Percentiles rank a stretch among this genome's conserved stretches.
Evolutionary conservation across 1,140 invertebrate genomes (phyloP).

Genomic region (Calliphora vicina): DNA sequence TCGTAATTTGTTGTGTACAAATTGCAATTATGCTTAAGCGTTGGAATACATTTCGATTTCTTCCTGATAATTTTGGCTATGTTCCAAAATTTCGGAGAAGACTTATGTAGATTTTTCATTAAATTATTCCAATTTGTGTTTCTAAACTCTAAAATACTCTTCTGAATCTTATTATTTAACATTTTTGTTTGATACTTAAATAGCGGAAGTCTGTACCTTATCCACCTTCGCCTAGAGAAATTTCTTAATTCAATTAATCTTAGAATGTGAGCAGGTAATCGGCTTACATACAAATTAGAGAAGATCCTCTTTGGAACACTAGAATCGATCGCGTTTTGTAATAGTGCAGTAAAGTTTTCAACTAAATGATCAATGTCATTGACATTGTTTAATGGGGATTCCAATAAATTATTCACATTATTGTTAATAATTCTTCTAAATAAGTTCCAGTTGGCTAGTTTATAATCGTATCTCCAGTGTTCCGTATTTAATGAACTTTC

Average conservation of each 20-base stretch:
- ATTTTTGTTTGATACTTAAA: no score
- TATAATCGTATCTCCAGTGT: no score
- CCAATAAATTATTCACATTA: no score
- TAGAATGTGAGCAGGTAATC: background rate
- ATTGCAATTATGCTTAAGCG: background rate
- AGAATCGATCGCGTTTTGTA: no score
- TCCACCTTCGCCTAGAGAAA: background rate
- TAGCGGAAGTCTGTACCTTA: no score
- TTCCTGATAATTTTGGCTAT: background rate
- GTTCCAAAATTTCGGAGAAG: background rate
- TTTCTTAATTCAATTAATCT: background rate
- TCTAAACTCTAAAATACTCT: background rate
- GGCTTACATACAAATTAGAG: background rate
- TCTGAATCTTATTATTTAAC: no score
- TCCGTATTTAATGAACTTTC: no score
- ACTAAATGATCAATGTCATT: no score
- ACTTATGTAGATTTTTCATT: background rate
- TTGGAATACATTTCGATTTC: background rate
- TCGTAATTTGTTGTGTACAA: background rate
- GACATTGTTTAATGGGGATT: no score
- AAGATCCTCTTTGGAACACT: background rate
- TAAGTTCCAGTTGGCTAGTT: no score
- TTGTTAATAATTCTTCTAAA: no score
- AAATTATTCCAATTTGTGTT: background rate
- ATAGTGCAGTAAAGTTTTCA: no score